Base-by-base conservation (phyloP, 2,888 invertebrate genomes). In the Nomada hirtipes region DNA sequence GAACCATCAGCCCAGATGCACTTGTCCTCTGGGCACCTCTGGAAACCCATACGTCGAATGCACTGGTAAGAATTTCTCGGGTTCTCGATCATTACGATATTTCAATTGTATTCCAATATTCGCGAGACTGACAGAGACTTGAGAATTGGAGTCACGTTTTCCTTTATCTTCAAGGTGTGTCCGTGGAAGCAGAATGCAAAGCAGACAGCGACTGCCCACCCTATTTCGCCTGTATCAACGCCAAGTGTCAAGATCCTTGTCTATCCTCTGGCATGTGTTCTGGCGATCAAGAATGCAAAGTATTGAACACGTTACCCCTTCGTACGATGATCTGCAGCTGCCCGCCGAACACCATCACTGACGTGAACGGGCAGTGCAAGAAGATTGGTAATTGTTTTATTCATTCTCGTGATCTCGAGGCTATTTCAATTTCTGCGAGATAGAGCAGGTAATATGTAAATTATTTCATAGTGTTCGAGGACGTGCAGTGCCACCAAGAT, bases 251-350 rank as follows among this genome's bases (percentile, higher is more conserved):
- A 79, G 97, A 98, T 94, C 97, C 98, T 4, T 98, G 98, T 90
- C 94, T 95, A 15, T 94, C 95, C 7, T 95, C 96, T 11, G 96
- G 96, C 86, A 96, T 97, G 61, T 98, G 98, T 91, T 96, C 96
- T 20, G 94, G 95, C 7, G 97, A 97, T 85, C 97, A 98, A 88
- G 95, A 96, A 78, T 98, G 98, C 92, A 95, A 96, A 79, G 97
- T 97, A 0, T 94, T 97, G 15, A 97, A 98, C 88, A 96, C 97
- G 0, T 92, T 97, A 63, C 98, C 98, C 2, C 94, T 98, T 83
- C 96, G 98, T 70, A 98, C 98, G 0, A 96, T 98, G 89, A 97
- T 98, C 89, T 98, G 98, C 92, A 96, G 97, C 90, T 98, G 98
- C 94, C 97, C 98, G 20, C 95, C 96, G 57, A 98, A 98, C 82